Evolutionary conservation across 2,113 vertebrate species (phyloP), one percentile per base, ranked within the genome.

Genomic region (Larimichthys polyactis): DNA sequence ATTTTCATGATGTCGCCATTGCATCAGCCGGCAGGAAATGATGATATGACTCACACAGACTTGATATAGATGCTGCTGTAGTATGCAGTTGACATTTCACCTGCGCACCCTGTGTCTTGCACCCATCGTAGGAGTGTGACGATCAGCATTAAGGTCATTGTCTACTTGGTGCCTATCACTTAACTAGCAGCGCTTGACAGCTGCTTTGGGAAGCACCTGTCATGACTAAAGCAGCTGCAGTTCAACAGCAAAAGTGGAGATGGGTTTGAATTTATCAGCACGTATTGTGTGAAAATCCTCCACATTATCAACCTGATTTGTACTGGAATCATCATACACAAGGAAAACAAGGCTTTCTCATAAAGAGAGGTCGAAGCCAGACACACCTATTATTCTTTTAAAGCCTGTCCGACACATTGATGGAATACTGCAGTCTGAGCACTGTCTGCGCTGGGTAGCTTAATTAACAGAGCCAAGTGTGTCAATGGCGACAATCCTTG

Each of bases 401-500:
- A 65, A 52, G 63, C 51, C 66, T 2, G 57, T 82, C 32, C 68
- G 80, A 80, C 72, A 76, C 72, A 69, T 77, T 84, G 79, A 91
- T 83, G 59, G 67, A 76, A 36, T 22, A 36, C 65, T 67, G 78
- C 79, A 64, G 77, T 79, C 73, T 77, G 71, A 81, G 71, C 51
- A 32, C 63, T n/a, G 75, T 81, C 75, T 85, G 59, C 77, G 80
- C 78, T 55, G 57, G 66, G 14, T 54, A 67, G 88, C 67, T 68
- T 75, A 75, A 91, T 85, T 78, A 87, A 75, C 20, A 15, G 51
- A 88, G 73, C 58, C 79, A 59, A 79, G 67, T 83, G 86, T 81
- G 73, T 86, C 73, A 74, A 9, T 48, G 48, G 22, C 66, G 2
- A 43, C 49, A 7, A 20, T 76, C 60, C 79, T 49, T 20, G 16